Conservation (phyloP, 2,113 vertebrate genomes). For the Dascyllus trimaculatus region DNA sequence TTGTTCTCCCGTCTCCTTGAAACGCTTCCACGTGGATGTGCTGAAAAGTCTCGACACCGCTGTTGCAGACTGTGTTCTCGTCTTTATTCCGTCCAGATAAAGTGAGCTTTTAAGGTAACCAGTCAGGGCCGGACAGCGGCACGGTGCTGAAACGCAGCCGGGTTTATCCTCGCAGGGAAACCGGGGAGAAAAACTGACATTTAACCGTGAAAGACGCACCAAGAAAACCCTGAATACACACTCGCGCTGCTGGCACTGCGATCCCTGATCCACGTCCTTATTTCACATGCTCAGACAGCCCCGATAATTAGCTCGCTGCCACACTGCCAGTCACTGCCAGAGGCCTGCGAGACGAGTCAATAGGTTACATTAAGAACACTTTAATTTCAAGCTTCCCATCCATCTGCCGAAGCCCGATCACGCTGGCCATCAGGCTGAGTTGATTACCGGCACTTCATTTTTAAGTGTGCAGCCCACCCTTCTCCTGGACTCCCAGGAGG, state of each 20-base stretch:
- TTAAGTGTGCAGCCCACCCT: slow-evolving; percentile 41
- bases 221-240: slow-evolving; percentile 1
- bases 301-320: slow-evolving; percentile 29
- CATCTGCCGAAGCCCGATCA: neutral
- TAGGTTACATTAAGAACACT: slow-evolving; percentile 3
- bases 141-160: slow-evolving; percentile 28
- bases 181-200: neutral
- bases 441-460: slow-evolving; percentile 67
- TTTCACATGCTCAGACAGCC: slow-evolving; percentile 15
- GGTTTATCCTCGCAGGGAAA: neutral
- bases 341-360: slow-evolving; percentile 13
- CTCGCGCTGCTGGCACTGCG: neutral
- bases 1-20: too few relatives aligned
- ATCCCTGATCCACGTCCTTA: slow-evolving; percentile 7
- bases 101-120: too few relatives aligned
- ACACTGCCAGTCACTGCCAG: slow-evolving; percentile 39
- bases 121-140: too few relatives aligned
- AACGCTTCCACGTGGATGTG: too few relatives aligned
- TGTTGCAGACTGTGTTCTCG: too few relatives aligned
- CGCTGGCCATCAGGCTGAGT: slow-evolving; percentile 19
- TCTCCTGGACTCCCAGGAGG: slow-evolving; percentile 29
- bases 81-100: too few relatives aligned
- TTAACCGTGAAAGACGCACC: neutral
- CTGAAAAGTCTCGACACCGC: too few relatives aligned
- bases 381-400: neutral